A percentile compares a stretch with the other conserved stretches of the same genome.
phyloP scores from a whole-genome alignment of 2,113 vertebrate species.

The Oncorhynchus gorbuscha region DNA sequence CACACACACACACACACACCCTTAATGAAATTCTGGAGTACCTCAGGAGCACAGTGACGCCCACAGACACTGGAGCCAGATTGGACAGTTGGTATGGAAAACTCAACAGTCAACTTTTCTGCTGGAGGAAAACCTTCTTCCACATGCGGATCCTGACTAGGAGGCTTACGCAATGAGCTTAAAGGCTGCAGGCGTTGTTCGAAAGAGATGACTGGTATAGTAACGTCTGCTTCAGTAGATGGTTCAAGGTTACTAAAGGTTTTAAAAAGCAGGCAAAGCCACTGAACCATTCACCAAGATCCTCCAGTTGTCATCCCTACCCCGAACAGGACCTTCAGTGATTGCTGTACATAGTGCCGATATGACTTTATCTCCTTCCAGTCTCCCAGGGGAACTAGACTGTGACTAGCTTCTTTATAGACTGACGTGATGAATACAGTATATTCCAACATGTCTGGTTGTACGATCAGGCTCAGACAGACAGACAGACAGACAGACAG shows the following conservation, averaged over 20 bases:
- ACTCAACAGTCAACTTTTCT: conserved; percentile 43
- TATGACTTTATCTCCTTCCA: not conserved
- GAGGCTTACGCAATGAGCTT: conserved; percentile 38
- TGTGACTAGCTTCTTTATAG: not conserved
- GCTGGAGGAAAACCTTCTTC: conserved; percentile 47
- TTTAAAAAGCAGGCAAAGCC: not conserved
- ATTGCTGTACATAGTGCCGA: no score
- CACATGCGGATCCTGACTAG: conserved; percentile 12
- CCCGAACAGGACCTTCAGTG: not conserved
- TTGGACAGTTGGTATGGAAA: conserved; percentile 49
- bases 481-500: not conserved
- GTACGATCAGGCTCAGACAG: not conserved
- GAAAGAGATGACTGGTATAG: not conserved
- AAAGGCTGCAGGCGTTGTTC: not conserved
- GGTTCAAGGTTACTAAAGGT: no score
- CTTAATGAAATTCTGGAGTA: conserved; percentile 40
- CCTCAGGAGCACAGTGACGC: conserved; percentile 42
- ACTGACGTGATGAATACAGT: not conserved
- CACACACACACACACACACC: not conserved
- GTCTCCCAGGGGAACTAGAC: not conserved
- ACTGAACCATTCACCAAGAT: not conserved
- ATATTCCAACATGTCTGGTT: not conserved
- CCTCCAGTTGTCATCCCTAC: not conserved
- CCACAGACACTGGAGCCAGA: conserved; percentile 10
- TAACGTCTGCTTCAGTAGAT: not conserved